Percentiles rank a stretch among this genome's conserved stretches.
These are phyloP conservation scores for Ptilorrhoa leucosticta DNA, from an alignment of 2,113 vertebrate genomes.

Conservation along the genomic window DNA sequence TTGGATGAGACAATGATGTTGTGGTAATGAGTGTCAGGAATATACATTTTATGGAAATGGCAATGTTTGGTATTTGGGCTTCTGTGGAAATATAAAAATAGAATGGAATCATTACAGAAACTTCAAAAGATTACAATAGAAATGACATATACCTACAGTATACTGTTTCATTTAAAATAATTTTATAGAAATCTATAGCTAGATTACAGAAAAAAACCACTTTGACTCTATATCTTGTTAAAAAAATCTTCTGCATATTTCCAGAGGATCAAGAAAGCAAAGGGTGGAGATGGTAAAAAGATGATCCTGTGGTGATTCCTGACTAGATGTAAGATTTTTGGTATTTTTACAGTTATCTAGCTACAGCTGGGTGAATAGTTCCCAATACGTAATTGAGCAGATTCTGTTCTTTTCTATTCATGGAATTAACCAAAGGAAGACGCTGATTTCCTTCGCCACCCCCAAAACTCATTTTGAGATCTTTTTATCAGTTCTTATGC, in stretches of 20 bases:
- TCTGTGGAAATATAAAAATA: not conserved
- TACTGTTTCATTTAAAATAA: not conserved
- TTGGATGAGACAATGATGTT: not conserved
- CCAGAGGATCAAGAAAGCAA: not conserved
- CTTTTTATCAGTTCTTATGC: not conserved
- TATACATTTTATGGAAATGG: not conserved
- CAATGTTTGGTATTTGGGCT: not conserved
- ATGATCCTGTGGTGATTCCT: not conserved
- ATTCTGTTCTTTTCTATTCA: not conserved
- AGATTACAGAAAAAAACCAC: not conserved
- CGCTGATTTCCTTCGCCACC: not conserved
- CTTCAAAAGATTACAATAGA: not conserved
- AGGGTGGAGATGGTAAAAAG: not conserved
- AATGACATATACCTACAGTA: not conserved
- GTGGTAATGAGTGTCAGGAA: not conserved
- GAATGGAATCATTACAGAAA: not conserved
- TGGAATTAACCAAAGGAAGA: not conserved
- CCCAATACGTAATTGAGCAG: not conserved
- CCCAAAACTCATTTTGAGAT: not conserved
- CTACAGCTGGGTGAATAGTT: not conserved
- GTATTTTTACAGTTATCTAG: not conserved
- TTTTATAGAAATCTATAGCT: not conserved
- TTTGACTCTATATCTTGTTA: not conserved
- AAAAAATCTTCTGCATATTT: not conserved
- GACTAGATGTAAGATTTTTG: not conserved